Evolutionary conservation across 2,797 vertebrate species (phyloP).

Genomic region (Sebastes iracundus): DNA sequence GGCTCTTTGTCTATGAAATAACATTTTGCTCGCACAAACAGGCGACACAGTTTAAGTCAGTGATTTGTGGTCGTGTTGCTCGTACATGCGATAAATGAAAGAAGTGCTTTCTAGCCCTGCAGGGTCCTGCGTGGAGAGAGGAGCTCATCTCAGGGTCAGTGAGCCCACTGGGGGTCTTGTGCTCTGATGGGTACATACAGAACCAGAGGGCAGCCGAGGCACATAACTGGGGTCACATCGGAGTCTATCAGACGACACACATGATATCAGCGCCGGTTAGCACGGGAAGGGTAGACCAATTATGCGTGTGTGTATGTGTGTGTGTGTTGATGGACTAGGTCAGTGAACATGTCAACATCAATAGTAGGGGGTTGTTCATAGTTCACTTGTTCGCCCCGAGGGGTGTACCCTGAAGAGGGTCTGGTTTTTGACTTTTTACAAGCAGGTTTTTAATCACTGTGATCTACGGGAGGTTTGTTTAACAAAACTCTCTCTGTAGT

Average conservation of each 20-base stretch:
- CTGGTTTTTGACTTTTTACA: slow-evolving; percentile 48
- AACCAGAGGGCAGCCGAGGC: slow-evolving; percentile 41
- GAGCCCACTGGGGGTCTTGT: slow-evolving; percentile 56
- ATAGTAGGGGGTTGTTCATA: slow-evolving; percentile 60
- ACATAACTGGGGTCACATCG: slow-evolving; percentile 48
- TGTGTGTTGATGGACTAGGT: slow-evolving; percentile 68
- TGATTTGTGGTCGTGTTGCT: slow-evolving; percentile 15
- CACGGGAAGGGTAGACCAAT: slow-evolving; percentile 44
- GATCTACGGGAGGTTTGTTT: slow-evolving; percentile 25
- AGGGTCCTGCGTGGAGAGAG: neutral
- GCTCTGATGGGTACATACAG: slow-evolving; percentile 42
- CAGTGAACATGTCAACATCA: slow-evolving; percentile 80
- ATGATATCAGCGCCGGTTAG: slow-evolving; percentile 63
- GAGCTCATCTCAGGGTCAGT: slow-evolving; percentile 59
- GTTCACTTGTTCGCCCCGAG: slow-evolving; percentile 56
- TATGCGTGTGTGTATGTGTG: slow-evolving; percentile 23
- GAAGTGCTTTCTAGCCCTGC: slow-evolving; percentile 17
- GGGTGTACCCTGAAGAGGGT: slow-evolving; percentile 24
- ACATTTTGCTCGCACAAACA: slow-evolving; percentile 7
- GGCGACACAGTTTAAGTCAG: neutral
- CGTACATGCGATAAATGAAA: slow-evolving; percentile 14
- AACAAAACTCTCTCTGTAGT: slow-evolving; percentile 18
- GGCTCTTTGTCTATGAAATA: slow-evolving; percentile 27
- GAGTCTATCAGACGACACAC: slow-evolving; percentile 59
- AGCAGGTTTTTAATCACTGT: slow-evolving; percentile 59